These are phyloP conservation scores for Rotaria macrura DNA, from an alignment of 2,888 invertebrate species.

Conservation along the genomic window DNA sequence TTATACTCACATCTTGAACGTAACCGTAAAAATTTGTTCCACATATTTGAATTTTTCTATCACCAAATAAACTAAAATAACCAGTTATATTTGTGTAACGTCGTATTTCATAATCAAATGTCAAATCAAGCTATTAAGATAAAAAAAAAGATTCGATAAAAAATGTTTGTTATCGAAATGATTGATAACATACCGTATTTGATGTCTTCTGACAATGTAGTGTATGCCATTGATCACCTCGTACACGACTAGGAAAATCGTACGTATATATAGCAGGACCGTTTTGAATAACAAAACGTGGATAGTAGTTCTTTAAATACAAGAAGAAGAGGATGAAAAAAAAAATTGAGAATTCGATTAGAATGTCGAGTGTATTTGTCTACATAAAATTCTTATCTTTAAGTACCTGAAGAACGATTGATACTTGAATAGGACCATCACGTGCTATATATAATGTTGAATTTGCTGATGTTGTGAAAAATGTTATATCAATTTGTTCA, in stretches of 20 bases:
- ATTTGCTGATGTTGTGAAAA: background rate
- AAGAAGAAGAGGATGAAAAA: background rate
- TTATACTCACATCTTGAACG: slow-evolving; percentile 1
- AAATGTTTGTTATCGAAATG: background rate
- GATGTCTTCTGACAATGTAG: background rate
- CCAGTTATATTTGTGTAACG: background rate
- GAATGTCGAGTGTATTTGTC: background rate
- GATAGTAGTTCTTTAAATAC: background rate
- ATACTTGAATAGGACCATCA: slow-evolving; percentile 15
- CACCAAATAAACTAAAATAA: slow-evolving; percentile 16
- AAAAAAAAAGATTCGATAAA: background rate
- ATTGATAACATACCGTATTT: background rate
- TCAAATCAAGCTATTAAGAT: background rate
- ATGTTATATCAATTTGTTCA: background rate
- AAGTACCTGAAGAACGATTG: background rate
- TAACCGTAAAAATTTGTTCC: slow-evolving; percentile 14
- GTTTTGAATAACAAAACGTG: background rate
- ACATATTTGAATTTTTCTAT: background rate
- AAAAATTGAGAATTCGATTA: background rate
- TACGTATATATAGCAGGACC: background rate
- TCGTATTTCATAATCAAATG: slow-evolving; percentile 11
- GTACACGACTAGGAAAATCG: background rate
- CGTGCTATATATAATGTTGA: background rate
- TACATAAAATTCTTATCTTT: background rate
- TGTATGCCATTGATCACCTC: slow-evolving; percentile 1